These are phyloP conservation scores for Lacerta bilineata DNA, from an alignment of 2,797 vertebrate species.

Conservation along the genomic window DNA sequence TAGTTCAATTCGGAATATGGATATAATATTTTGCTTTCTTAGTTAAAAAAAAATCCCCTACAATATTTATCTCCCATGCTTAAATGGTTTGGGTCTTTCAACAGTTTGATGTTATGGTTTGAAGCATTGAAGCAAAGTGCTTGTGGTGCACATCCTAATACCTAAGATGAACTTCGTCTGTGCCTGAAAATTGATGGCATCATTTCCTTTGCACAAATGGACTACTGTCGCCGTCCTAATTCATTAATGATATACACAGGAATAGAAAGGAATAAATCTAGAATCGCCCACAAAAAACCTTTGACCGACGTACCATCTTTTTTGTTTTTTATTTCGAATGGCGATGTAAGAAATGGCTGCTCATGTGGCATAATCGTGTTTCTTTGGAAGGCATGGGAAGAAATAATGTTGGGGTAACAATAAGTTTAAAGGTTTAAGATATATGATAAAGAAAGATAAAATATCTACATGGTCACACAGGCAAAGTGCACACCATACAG, in stretches of 20 bases:
- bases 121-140: not conserved
- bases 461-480: not conserved
- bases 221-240: constrained; percentile 36
- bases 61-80: not conserved
- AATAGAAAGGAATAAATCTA: not conserved
- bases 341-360: not conserved
- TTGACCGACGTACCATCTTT: not conserved
- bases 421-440: not conserved
- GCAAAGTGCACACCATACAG: too few relatives aligned
- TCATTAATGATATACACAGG: constrained; percentile 40
- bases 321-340: not conserved
- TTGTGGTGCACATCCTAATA: not conserved
- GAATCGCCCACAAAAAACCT: not conserved
- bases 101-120: not conserved
- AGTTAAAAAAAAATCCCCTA: not conserved
- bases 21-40: not conserved
- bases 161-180: not conserved
- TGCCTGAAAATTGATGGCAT: not conserved
- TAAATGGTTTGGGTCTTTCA: not conserved
- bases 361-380: not conserved
- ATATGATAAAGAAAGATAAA: not conserved
- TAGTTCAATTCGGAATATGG: not conserved
- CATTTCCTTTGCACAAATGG: constrained; percentile 20
- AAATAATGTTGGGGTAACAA: not conserved
- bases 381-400: not conserved